Percentiles rank a stretch among this genome's conserved stretches.
These are phyloP conservation scores for Sisor rabdophorus DNA, from an alignment of 2,113 vertebrate genomes.

Conservation along the genomic window DNA sequence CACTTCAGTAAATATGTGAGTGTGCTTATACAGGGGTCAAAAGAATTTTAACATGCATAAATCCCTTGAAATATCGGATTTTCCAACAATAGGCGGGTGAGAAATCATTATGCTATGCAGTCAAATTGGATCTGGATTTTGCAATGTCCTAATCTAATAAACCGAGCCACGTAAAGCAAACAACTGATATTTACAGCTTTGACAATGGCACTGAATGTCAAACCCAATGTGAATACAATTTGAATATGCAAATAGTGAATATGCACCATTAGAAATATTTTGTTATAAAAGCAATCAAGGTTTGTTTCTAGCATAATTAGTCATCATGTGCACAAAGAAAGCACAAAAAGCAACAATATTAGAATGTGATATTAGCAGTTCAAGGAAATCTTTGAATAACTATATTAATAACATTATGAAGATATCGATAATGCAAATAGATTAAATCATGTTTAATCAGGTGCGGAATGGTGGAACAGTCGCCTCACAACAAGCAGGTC, in stretches of 20 bases:
- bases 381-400: background rate
- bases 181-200: slow-evolving; percentile 23
- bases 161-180: slow-evolving; percentile 28
- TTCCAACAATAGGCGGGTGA: background rate
- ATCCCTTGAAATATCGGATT: slow-evolving; percentile 2
- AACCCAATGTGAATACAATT: slow-evolving; percentile 22
- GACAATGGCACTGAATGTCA: slow-evolving; percentile 10
- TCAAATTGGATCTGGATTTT: slow-evolving; percentile 19
- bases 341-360: slow-evolving; percentile 5
- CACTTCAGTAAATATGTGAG: slow-evolving; percentile 28
- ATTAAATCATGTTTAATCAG: background rate
- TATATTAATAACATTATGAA: too few species aligned
- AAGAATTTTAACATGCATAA: slow-evolving; percentile 46
- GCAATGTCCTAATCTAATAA: slow-evolving; percentile 35
- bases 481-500: too few species aligned
- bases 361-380: slow-evolving; percentile 1
- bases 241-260: slow-evolving; percentile 39
- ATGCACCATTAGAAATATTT: slow-evolving; percentile 26
- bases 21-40: background rate
- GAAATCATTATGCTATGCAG: slow-evolving; percentile 3
- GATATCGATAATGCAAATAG: background rate
- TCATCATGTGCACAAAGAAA: background rate
- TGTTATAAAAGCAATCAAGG: slow-evolving; percentile 36
- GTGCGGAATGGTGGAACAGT: too few species aligned
- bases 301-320: slow-evolving; percentile 23